Evolutionary conservation across 2,888 invertebrate species (phyloP), one percentile per base, ranked within the genome.

Genomic region (Adineta ricciae): DNA sequence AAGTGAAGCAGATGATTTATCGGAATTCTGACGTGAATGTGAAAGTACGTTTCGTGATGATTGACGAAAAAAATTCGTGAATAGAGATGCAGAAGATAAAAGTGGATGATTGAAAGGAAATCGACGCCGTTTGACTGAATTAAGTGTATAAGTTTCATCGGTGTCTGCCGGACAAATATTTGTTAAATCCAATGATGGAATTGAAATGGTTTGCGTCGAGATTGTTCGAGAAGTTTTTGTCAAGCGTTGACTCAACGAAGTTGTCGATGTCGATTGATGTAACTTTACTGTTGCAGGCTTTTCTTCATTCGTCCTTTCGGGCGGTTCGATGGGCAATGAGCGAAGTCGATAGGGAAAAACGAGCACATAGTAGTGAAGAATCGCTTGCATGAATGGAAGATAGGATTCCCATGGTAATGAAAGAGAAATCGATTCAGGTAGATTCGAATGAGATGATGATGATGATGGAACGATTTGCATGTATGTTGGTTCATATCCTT

Each of bases 211-310:
- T 78, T 78, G 78, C 41, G 78, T 78, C 5, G 78, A 78, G 2
- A 78, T 41, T 2, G 78, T 7, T 41, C n/a, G 78, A 21, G 38
- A n/a, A 7, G 9, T 41, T 78, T 38, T 41, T 24, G 11, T 41
- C 38, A 32, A 8, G 5, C 4, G 7, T 36, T 9, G 7, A 19
- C 24, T 73, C 21, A 41, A n/a, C 41, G 78, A 41, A 41, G 78
- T n/a, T 78, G n/a, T n/a, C n/a, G 78, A 78, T 78, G 78, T 78
- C n/a, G 78, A 78, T 41, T 78, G 78, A 41, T 78, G n/a, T n/a
- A 41, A 11, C n/a, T 1, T 24, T 24, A 19, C 1, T 41, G 24
- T 9, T 78, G 24, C 24, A 16, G 27, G 3, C n/a, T n/a, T n/a
- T n/a, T n/a, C n/a, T n/a, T n/a, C n/a, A n/a, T n/a, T n/a, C n/a